These are phyloP conservation scores for Corydoras sp. DNA, from an alignment of 2,113 vertebrate genomes.

Conservation along the genomic window DNA sequence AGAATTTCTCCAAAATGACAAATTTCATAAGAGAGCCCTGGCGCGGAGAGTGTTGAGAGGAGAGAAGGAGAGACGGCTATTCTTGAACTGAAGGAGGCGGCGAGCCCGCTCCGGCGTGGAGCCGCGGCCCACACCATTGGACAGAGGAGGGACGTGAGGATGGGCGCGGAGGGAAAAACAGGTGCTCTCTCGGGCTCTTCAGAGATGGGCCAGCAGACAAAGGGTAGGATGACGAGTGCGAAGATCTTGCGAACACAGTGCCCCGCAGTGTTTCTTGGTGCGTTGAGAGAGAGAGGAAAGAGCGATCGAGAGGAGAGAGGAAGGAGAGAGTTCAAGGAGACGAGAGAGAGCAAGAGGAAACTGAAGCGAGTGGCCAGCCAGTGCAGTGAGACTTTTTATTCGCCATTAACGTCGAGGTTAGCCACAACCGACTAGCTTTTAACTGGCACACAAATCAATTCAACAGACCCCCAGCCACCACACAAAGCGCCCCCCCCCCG, in stretches of 20 bases:
- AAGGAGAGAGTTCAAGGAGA: too few relatives aligned
- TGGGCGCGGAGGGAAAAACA: background rate
- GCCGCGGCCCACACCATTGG: background rate
- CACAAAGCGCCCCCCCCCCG: conserved; percentile 1
- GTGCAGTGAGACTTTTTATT: conserved; percentile 37
- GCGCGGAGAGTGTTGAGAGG: too few relatives aligned
- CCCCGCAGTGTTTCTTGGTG: too few relatives aligned
- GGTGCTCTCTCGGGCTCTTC: conserved; percentile 1
- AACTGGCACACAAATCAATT: conserved; percentile 38
- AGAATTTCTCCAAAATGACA: background rate
- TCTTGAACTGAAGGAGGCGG: background rate
- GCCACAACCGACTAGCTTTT: conserved; percentile 22
- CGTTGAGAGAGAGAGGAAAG: too few relatives aligned
- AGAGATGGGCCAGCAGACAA: conserved; percentile 10
- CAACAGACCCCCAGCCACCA: conserved; percentile 11
- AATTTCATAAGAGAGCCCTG: conserved; percentile 13
- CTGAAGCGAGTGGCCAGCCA: background rate
- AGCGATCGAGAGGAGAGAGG: too few relatives aligned
- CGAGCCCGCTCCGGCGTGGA: too few relatives aligned
- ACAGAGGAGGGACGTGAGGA: too few relatives aligned
- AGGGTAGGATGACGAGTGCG: background rate
- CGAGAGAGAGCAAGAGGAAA: conserved; percentile 14
- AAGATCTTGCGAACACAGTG: too few relatives aligned
- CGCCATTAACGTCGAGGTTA: conserved; percentile 9
- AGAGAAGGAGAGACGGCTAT: background rate